Evolutionary conservation across 2,888 invertebrate species (phyloP).

Genomic region (Crossocerus cetratus): DNA sequence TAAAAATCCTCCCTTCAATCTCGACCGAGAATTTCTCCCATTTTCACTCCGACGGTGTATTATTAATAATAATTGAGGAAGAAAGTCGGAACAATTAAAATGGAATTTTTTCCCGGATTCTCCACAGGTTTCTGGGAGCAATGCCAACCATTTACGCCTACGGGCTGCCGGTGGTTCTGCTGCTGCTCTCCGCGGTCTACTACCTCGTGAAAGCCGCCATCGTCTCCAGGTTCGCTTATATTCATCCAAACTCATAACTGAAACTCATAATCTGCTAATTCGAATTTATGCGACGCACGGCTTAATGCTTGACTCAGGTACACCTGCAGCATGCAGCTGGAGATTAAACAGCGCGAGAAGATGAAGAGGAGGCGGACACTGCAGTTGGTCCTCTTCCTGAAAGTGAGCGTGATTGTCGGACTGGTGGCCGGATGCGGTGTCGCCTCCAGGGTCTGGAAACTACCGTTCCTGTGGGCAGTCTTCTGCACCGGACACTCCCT

Average conservation of each 20-base stretch:
- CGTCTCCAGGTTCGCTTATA: slow-evolving; percentile 77
- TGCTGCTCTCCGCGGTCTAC: slow-evolving; percentile 77
- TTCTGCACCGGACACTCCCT: slow-evolving; percentile 74
- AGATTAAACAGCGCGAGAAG: slow-evolving; percentile 80
- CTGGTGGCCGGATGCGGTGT: slow-evolving; percentile 76
- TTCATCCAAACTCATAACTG: not conserved
- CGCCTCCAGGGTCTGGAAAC: slow-evolving; percentile 71
- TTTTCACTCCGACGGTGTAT: no score
- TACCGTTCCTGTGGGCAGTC: slow-evolving; percentile 73
- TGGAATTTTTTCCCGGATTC: no score
- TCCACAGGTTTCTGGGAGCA: slow-evolving; percentile 79
- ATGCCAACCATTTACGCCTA: slow-evolving; percentile 78
- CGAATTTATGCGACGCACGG: not conserved
- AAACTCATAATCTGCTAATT: not conserved
- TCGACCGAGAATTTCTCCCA: no score
- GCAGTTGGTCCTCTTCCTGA: slow-evolving; percentile 81
- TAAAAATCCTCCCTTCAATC: no score
- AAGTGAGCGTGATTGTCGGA: slow-evolving; percentile 78
- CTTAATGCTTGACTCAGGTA: slow-evolving; percentile 70
- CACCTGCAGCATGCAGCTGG: slow-evolving; percentile 81
- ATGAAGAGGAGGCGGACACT: slow-evolving; percentile 80
- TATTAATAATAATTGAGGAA: no score
- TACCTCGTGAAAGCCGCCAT: slow-evolving; percentile 79
- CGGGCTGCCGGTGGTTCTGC: slow-evolving; percentile 78
- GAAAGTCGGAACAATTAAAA: no score